A percentile compares a stretch with the other conserved stretches of the same genome.
These are phyloP conservation scores for Rhabditoides inermis DNA, from an alignment of 2,888 invertebrate species.

Conservation along the genomic window DNA sequence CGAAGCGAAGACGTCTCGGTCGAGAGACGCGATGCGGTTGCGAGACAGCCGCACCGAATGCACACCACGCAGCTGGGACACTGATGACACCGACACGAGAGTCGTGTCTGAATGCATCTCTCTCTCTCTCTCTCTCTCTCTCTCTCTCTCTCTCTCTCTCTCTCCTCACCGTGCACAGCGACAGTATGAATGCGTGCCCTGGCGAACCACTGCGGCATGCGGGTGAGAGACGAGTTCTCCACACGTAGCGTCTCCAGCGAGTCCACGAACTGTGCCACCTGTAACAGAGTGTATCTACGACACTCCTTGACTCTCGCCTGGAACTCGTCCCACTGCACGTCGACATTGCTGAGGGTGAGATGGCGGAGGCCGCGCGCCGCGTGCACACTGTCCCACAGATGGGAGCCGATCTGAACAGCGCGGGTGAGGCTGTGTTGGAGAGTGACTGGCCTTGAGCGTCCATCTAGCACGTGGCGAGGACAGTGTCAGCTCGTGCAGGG, in stretches of 20 bases:
- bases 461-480: too few relatives aligned
- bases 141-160: background rate
- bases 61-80: constrained; percentile 25
- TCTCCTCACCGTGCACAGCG: constrained; percentile 15
- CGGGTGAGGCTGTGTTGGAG: too few relatives aligned
- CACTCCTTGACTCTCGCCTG: too few relatives aligned
- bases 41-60: constrained; percentile 24
- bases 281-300: too few relatives aligned
- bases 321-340: too few relatives aligned
- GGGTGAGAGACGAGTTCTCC: constrained; percentile 31
- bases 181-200: constrained; percentile 2
- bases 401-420: too few relatives aligned
- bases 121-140: background rate
- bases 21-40: constrained; percentile 30
- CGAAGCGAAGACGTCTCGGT: constrained; percentile 21
- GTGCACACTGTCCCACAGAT: too few relatives aligned
- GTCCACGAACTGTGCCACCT: constrained; percentile 17
- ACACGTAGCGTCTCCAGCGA: constrained; percentile 29
- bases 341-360: too few relatives aligned
- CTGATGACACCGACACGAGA: constrained; percentile 19
- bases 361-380: too few relatives aligned
- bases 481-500: too few relatives aligned
- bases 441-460: too few relatives aligned
- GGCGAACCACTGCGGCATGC: constrained; percentile 39
- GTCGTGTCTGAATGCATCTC: constrained; percentile 19